Evolutionary conservation across 2,113 vertebrate genomes (phyloP).

Genomic region (Urocynchramus pylzowi): DNA sequence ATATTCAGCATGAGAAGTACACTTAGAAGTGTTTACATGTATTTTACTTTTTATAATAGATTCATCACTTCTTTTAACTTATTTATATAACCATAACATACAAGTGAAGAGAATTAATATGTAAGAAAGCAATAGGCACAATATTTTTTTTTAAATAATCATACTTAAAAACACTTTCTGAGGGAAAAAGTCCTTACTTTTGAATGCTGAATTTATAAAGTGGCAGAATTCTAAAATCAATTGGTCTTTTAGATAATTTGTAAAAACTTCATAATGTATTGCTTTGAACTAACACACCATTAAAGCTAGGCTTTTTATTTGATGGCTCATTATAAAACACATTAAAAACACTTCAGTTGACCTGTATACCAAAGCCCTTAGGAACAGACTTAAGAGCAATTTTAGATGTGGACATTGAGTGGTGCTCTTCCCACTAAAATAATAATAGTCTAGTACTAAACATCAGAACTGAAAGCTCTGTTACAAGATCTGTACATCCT

Average conservation of each 20-base stretch:
- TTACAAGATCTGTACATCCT: neutral
- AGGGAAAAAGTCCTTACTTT: neutral
- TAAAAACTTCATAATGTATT: neutral
- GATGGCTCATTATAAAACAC: neutral
- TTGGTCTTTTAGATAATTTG: neutral
- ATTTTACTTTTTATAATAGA: neutral
- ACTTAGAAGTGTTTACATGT: neutral
- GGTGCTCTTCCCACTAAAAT: constrained; percentile 42
- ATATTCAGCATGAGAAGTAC: neutral
- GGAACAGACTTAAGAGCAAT: neutral
- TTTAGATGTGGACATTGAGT: neutral
- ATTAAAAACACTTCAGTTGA: neutral
- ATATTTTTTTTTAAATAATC: neutral
- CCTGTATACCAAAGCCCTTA: neutral
- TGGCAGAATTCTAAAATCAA: neutral
- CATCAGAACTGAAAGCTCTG: neutral
- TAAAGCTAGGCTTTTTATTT: neutral
- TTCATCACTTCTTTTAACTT: neutral
- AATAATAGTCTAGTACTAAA: neutral
- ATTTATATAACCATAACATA: neutral
- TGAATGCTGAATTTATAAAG: neutral
- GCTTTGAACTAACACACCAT: neutral
- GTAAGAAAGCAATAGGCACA: neutral
- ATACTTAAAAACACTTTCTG: neutral
- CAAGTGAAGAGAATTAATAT: neutral